These are phyloP conservation scores for Chironomus striatipennis DNA, from an alignment of 1,140 invertebrate species.

Conservation along the genomic window DNA sequence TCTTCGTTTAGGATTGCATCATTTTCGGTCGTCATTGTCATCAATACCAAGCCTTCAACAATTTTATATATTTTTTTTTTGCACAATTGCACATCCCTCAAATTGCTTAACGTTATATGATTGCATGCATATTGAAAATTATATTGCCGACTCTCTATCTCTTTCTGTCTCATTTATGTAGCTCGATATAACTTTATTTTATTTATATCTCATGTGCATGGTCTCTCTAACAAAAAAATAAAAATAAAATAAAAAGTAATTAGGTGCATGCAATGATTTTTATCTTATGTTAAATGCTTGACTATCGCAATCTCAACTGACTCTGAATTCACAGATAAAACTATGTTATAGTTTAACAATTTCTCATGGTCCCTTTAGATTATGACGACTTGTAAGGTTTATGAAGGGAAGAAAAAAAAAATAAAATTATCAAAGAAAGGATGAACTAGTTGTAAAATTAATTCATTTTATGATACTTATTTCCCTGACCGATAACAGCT, in stretches of 20 bases:
- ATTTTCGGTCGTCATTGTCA: neutral
- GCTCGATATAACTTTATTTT: neutral
- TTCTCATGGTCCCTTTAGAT: no score
- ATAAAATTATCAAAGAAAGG: no score
- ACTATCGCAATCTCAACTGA: neutral
- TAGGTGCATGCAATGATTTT: conserved; percentile 1
- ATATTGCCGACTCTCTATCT: neutral
- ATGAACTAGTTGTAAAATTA: no score
- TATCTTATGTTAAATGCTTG: neutral
- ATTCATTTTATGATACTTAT: no score
- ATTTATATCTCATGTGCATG: neutral
- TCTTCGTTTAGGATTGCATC: neutral
- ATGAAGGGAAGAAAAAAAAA: neutral
- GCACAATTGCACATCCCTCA: neutral
- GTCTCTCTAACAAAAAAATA: neutral
- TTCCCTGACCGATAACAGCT: no score
- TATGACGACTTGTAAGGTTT: neutral
- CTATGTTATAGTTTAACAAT: neutral
- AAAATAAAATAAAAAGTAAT: neutral
- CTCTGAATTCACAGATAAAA: neutral
- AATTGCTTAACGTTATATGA: neutral
- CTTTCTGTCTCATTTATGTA: neutral
- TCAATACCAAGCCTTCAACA: neutral
- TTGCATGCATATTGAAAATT: no score
- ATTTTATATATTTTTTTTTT: neutral